phyloP scores from a whole-genome alignment of 1,140 invertebrate genomes.

The Manduca sexta region DNA sequence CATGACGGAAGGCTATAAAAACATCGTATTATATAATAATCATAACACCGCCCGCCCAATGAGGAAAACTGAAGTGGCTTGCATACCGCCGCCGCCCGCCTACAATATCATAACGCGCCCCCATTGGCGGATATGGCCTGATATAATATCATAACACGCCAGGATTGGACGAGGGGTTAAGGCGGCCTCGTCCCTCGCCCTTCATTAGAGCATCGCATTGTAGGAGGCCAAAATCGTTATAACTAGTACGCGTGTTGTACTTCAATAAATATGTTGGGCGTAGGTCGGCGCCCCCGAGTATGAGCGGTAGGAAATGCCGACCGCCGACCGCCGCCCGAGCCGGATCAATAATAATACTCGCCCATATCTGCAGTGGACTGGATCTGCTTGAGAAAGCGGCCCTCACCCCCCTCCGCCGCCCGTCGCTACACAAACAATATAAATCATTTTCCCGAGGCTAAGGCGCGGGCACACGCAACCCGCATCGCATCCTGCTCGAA shows the following conservation, averaged over 20 bases:
- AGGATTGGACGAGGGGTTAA: slow-evolving; percentile 57
- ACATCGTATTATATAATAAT: slow-evolving; percentile 17
- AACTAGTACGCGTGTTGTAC: slow-evolving; percentile 55
- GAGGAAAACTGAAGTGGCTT: slow-evolving; percentile 53
- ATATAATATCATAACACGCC: slow-evolving; percentile 73
- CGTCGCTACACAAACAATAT: slow-evolving; percentile 67
- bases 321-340: slow-evolving; percentile 54
- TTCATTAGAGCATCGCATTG: slow-evolving; percentile 61
- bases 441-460: slow-evolving; percentile 67
- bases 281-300: slow-evolving; percentile 43
- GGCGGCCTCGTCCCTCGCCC: slow-evolving; percentile 27
- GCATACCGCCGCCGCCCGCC: slow-evolving; percentile 47
- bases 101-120: slow-evolving; percentile 69
- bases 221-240: slow-evolving; percentile 52
- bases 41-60: slow-evolving; percentile 65
- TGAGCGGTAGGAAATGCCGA: slow-evolving; percentile 67
- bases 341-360: slow-evolving; percentile 72
- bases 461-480: slow-evolving; percentile 41
- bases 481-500: slow-evolving; percentile 12
- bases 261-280: slow-evolving; percentile 65
- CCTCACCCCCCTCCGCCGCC: slow-evolving; percentile 38
- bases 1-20: no score
- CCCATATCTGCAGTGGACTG: slow-evolving; percentile 70
- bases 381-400: slow-evolving; percentile 70
- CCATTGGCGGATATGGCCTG: slow-evolving; percentile 65